These are phyloP conservation scores for Agelas oroides DNA, from an alignment of 37 sponge, comb jelly and placozoan genomes.

Conservation along the genomic window DNA sequence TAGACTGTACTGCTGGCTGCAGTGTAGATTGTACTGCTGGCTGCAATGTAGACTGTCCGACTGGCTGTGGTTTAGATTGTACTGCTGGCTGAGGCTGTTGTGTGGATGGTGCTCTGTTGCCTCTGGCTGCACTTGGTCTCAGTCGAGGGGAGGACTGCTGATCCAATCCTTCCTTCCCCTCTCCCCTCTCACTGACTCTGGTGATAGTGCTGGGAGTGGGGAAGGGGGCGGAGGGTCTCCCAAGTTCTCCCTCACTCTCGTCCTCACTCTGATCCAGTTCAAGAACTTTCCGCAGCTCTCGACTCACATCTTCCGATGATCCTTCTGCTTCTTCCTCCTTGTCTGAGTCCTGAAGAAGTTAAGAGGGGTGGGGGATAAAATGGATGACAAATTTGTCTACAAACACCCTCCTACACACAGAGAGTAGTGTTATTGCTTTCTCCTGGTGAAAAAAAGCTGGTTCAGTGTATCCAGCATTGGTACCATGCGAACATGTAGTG, in stretches of 20 bases:
- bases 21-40: not conserved
- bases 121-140: slow-evolving; percentile 3
- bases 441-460: no score
- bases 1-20: not conserved
- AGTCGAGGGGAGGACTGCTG: not conserved
- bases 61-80: not conserved
- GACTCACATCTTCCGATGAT: slow-evolving; percentile 32
- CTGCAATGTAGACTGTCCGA: not conserved
- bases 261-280: slow-evolving; percentile 17
- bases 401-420: not conserved
- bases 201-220: no score
- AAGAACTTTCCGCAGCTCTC: slow-evolving; percentile 25
- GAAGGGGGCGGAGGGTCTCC: not conserved
- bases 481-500: not conserved
- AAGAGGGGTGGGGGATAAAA: no score
- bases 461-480: no score
- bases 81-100: no score
- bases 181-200: not conserved
- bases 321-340: slow-evolving; percentile 15
- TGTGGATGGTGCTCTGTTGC: no score
- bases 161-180: not conserved
- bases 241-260: slow-evolving; percentile 16
- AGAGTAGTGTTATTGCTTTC: not conserved
- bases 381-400: not conserved
- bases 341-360: slow-evolving; percentile 2